Percentiles rank a stretch among this genome's conserved stretches.
These are phyloP conservation scores for Hydrozoanthus tunicans DNA, from an alignment of 64 coral and sea anemone genomes.

Conservation along the genomic window DNA sequence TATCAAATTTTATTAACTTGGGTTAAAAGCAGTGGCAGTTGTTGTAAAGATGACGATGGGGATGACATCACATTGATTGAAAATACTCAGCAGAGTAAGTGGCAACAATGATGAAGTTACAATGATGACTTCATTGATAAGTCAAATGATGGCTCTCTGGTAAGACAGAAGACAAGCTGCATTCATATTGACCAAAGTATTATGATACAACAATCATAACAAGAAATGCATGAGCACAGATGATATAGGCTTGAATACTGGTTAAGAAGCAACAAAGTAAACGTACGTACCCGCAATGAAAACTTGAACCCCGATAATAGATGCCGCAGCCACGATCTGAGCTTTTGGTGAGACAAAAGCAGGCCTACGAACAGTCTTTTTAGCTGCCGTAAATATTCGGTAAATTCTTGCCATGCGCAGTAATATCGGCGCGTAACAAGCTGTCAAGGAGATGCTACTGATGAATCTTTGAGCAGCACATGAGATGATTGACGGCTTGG, in stretches of 20 bases:
- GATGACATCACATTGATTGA: no score
- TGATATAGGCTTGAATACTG: background rate
- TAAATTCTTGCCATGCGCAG: constrained; percentile 89
- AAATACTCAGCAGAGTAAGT: no score
- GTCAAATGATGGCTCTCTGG: background rate
- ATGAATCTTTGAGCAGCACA: constrained; percentile 68
- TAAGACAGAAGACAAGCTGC: background rate
- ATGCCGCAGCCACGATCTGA: constrained; percentile 67
- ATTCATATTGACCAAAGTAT: background rate
- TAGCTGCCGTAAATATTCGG: constrained; percentile 88
- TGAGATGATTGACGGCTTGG: constrained; percentile 30
- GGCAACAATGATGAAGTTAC: background rate
- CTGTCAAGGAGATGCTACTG: constrained; percentile 82
- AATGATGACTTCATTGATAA: background rate
- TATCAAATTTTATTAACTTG: background rate
- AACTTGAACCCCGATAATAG: constrained; percentile 72
- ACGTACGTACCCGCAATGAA: constrained; percentile 54
- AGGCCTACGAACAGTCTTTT: constrained; percentile 79
- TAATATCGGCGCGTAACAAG: constrained; percentile 86
- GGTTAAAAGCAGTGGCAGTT: background rate
- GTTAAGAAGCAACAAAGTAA: background rate
- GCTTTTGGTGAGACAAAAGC: constrained; percentile 78
- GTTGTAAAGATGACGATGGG: background rate
- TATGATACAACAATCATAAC: no score
- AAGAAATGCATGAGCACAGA: background rate